These are phyloP conservation scores for Bombus confusus DNA, from an alignment of 1,140 invertebrate genomes.

Conservation along the genomic window DNA sequence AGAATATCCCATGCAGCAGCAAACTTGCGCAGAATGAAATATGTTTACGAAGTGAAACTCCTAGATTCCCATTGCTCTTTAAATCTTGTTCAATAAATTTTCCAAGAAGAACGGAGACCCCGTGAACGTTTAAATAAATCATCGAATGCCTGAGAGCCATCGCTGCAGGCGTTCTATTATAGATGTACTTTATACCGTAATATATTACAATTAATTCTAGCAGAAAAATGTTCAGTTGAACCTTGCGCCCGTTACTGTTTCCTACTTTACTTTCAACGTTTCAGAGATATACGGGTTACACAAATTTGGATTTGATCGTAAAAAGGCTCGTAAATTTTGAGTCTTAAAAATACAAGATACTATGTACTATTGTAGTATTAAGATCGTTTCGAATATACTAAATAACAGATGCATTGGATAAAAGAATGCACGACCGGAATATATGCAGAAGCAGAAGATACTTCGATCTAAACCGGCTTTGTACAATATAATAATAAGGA, in stretches of 20 bases:
- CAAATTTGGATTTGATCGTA: constrained; percentile 26
- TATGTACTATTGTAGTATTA: background rate
- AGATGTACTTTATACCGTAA: constrained; percentile 42
- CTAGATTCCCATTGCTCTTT: constrained; percentile 49
- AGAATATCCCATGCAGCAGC: background rate
- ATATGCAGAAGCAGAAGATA: too few species aligned
- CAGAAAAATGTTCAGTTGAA: constrained; percentile 26
- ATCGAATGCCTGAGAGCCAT: constrained; percentile 25
- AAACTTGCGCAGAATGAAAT: constrained; percentile 6
- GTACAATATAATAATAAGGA: too few species aligned
- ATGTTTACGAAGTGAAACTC: constrained; percentile 36
- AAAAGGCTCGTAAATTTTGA: background rate
- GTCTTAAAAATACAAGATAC: background rate
- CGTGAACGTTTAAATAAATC: constrained; percentile 43
- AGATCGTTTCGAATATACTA: background rate
- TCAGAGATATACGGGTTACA: background rate
- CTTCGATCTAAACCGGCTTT: too few species aligned
- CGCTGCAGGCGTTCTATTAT: constrained; percentile 45
- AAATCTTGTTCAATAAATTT: constrained; percentile 52
- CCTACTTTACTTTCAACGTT: background rate
- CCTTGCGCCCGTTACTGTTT: constrained; percentile 6
- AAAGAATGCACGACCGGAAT: too few species aligned
- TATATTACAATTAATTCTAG: constrained; percentile 48
- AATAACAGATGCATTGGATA: background rate
- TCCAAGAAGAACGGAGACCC: constrained; percentile 24